phyloP scores from a whole-genome alignment of 2,113 vertebrate species.

The Ptychochromis oligacanthus region DNA sequence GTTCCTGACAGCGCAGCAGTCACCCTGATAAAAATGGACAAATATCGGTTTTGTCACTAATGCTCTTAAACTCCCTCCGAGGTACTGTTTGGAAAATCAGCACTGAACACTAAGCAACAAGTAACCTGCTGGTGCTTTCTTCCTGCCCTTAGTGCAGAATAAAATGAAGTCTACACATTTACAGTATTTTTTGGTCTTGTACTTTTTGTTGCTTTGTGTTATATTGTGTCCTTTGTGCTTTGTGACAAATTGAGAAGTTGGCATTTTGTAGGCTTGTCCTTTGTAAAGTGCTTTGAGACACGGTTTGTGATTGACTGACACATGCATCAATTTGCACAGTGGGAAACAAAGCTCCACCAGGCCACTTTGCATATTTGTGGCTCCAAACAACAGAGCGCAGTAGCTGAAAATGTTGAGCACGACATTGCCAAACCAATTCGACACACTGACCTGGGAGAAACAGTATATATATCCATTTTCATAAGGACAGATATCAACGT shows the following conservation, averaged over 20 bases:
- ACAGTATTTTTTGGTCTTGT: not conserved
- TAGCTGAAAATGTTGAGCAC: not conserved
- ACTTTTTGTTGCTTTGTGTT: not conserved
- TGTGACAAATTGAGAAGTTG: not conserved
- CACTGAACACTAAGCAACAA: slow-evolving; percentile 33
- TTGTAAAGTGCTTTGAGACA: slow-evolving; percentile 25
- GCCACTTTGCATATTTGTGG: slow-evolving; percentile 58
- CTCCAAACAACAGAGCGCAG: not conserved
- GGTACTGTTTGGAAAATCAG: slow-evolving; percentile 3
- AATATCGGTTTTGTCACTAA: not conserved
- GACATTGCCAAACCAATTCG: not conserved
- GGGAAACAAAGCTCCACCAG: slow-evolving; percentile 27
- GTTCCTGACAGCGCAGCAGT: slow-evolving; percentile 16
- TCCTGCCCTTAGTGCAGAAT: not conserved
- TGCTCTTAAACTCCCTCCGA: not conserved
- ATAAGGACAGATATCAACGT: not conserved
- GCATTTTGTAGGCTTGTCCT: slow-evolving; percentile 28
- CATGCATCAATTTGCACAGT: slow-evolving; percentile 51
- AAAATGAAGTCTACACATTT: not conserved
- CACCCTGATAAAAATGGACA: slow-evolving; percentile 20
- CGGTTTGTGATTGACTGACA: slow-evolving; percentile 53
- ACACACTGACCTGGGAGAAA: not conserved
- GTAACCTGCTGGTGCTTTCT: not conserved
- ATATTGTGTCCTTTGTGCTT: not conserved
- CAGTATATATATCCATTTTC: not conserved